Base-by-base conservation (phyloP, 64 coral and sea anemone genomes). In the Stylophora pistillata region DNA sequence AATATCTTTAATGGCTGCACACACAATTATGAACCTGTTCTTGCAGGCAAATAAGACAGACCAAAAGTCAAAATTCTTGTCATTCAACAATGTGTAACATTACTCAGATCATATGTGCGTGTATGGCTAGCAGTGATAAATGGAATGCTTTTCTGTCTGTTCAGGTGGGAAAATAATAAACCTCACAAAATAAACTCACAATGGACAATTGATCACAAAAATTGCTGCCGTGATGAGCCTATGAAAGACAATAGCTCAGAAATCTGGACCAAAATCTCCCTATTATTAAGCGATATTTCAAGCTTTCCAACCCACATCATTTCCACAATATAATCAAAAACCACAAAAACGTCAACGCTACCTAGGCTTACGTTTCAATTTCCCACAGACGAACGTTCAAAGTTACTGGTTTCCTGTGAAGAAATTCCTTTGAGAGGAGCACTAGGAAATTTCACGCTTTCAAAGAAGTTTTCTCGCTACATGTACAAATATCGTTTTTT, bases 291-390 rank as follows among this genome's bases (percentile, higher is more conserved):
- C 69, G 80, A 37, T 27, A 53, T 54, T 84, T 69, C 17, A 82
- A 59, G 58, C 78, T 47, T 82, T 64, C 12, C 28, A 68, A 47
- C 4, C 60, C 80, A 69, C 41, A 63, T 17, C 17, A 5, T 34
- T 16, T 28, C 9, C 62, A 34, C 80, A 84, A 84, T 84, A 84
- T 33, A 76, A 76, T 76, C 9, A 23, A 41, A 69, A 53, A 37
- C 63, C 80, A 63, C 61, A 84, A 84, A 70, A 33, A 84, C 80
- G 62, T 69, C 80, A 84, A 53, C 12, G 14, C 5, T 68, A 84
- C 80, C 69, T 69, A 84, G 53, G 61, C 34, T 68, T 12, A 53
- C 41, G 53, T 53, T 34, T 18, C 17, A 14, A 37, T 47, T 34
- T 58, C 56, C 25, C 29, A 30, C 30, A 26, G 31, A 53, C 21